These are phyloP conservation scores for Anseranas semipalmata DNA, from an alignment of 2,113 vertebrate genomes.

Conservation along the genomic window DNA sequence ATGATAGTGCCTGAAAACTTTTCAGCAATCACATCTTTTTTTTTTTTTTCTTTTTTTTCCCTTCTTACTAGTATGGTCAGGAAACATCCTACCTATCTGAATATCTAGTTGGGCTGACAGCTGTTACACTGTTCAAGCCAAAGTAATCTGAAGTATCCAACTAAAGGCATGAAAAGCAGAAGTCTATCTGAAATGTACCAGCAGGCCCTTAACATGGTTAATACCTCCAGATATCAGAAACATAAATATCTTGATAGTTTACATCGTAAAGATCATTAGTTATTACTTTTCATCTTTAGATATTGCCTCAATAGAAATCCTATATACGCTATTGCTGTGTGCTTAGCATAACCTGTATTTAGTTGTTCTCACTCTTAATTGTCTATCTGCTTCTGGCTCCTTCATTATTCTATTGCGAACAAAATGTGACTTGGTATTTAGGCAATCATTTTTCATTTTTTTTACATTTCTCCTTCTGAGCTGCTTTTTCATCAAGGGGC, in stretches of 20 bases:
- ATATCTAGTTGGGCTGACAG: background rate
- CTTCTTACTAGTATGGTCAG: background rate
- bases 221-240: background rate
- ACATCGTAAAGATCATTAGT: background rate
- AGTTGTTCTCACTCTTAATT: background rate
- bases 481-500: background rate
- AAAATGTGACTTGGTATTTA: conserved; percentile 2
- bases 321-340: background rate
- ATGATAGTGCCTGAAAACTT: background rate
- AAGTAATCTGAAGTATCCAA: background rate
- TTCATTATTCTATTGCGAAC: background rate
- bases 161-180: background rate
- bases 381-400: background rate
- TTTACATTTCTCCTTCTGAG: background rate
- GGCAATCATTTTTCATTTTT: background rate
- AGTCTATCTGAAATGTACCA: background rate
- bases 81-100: background rate
- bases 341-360: background rate
- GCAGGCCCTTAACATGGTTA: background rate
- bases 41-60: background rate
- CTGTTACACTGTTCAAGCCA: background rate
- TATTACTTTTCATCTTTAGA: background rate
- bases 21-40: background rate
- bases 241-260: background rate
- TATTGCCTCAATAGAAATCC: background rate